phyloP scores from a whole-genome alignment of 2,888 invertebrate species.

The Zaprionus lineosus region DNA sequence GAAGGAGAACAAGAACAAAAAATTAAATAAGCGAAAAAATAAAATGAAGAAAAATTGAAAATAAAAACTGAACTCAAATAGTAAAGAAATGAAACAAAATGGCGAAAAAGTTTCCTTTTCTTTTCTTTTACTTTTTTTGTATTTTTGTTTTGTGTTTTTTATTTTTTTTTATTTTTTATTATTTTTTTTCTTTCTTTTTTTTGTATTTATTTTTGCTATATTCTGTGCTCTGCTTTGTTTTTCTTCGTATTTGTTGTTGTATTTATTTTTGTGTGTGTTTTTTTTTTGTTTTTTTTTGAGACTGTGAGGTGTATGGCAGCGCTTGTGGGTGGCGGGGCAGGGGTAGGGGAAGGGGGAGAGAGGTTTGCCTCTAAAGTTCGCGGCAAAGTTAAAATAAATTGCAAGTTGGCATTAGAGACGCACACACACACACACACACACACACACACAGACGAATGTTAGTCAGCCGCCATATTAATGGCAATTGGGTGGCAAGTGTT shows the following conservation, averaged over 20 bases:
- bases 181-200: background rate
- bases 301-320: no score
- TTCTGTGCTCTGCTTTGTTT: constrained; percentile 1
- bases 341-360: background rate
- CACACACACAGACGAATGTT: constrained; percentile 51
- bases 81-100: constrained; percentile 73
- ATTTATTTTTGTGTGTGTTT: background rate
- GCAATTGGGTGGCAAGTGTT: constrained; percentile 80
- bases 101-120: constrained; percentile 56
- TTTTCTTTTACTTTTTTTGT: constrained; percentile 36
- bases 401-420: constrained; percentile 79
- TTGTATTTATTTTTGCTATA: background rate
- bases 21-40: constrained; percentile 34
- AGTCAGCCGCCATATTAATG: constrained; percentile 81
- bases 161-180: no score
- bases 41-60: constrained; percentile 44
- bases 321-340: no score
- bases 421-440: constrained; percentile 37
- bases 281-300: constrained; percentile 25
- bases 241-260: background rate
- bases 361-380: constrained; percentile 70
- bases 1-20: constrained; percentile 36
- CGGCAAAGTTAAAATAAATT: constrained; percentile 76
- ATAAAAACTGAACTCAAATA: constrained; percentile 67
- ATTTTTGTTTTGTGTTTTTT: constrained; percentile 3